Conservation (phyloP, 2,113 vertebrate species). For the Lethenteron reissneri region DNA sequence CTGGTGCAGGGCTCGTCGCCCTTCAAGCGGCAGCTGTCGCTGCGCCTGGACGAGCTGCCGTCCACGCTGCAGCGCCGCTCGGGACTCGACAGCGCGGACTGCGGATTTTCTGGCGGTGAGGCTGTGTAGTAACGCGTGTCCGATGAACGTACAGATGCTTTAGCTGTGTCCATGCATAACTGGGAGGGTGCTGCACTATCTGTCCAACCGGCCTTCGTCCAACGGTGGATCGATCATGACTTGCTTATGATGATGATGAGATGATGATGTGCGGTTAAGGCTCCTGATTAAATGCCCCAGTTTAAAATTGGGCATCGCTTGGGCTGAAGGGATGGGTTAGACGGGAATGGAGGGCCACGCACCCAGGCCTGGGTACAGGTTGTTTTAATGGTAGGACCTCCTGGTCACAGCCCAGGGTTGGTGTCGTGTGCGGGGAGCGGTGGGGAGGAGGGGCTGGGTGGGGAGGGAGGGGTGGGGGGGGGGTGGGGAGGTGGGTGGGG, state of each 20-base stretch:
- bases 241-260: background rate
- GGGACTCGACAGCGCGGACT: background rate
- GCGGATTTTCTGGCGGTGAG: background rate
- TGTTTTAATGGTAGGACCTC: no score
- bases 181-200: background rate
- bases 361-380: no score
- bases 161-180: background rate
- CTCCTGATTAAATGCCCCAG: background rate
- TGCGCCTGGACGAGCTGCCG: slow-evolving; percentile 62
- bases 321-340: no score
- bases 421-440: no score
- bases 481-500: no score
- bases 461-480: background rate
- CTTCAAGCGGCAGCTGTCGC: slow-evolving; percentile 67
- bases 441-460: background rate
- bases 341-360: no score
- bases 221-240: background rate
- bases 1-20: slow-evolving; percentile 74
- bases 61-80: slow-evolving; percentile 45
- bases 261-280: background rate
- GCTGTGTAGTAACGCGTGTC: background rate
- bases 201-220: background rate
- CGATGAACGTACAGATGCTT: background rate
- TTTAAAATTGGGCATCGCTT: background rate
- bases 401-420: no score